Evolutionary conservation across 2,888 invertebrate species (phyloP), one percentile per base, ranked within the genome.

Genomic region (Lottia scabra): DNA sequence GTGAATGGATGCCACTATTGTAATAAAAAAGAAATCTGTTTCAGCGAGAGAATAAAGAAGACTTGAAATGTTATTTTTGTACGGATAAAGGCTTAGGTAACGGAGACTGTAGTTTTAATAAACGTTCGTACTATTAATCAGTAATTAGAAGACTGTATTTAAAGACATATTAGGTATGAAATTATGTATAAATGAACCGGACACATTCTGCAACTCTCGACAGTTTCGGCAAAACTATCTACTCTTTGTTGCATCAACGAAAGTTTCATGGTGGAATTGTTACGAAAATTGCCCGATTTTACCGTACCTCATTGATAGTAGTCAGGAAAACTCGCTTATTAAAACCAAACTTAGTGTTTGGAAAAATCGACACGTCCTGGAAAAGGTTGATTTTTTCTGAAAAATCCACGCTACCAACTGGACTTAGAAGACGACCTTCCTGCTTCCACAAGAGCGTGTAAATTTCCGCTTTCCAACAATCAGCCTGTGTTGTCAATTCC

Each of bases 321-420:
- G 80, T 74, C 12, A 73, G 67, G 65, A 82, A 80, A 27, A 66
- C 70, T 62, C 80, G 65, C 15, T 75, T 79, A 69, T 82, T 82
- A 68, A 80, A 78, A 23, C 80, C 80, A 65, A 74, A 80, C n/a
- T 75, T 75, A n/a, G 71, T 74, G 68, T 82, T 82, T 2, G 81
- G 81, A 45, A 80, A 82, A 12, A 82, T 13, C 8, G 67, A 43
- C 23, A 63, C 63, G 8, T 74, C 71, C 2, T 65, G 56, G 38
- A 66, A 67, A 2, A 77, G 45, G 12, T 65, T 66, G n/a, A 81
- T 46, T 15, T 79, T 70, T n/a, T 73, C 75, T 3, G 70, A 46
- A 15, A 48, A 68, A 30, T 71, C 64, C 6, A 75, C 78, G 38
- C 77, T 76, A 6, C 74, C 74, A 27, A 71, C 74, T 44, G 63